Evolutionary conservation across 2,797 vertebrate species (phyloP).

Genomic region (Cuculus canorus): DNA sequence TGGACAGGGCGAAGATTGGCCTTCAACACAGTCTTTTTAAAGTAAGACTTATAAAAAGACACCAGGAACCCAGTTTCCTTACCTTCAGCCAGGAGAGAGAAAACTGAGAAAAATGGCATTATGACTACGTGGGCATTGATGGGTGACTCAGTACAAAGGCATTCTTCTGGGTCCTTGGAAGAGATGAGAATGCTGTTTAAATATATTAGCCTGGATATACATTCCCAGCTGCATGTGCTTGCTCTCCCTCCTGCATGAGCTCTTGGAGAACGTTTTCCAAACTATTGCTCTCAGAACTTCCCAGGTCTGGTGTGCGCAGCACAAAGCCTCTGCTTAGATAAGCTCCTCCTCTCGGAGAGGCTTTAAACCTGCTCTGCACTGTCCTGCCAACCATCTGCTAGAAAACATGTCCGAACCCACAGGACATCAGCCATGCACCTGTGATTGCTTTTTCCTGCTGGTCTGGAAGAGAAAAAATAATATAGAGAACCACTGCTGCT

Average conservation of each 20-base stretch:
- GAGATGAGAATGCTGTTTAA: not conserved
- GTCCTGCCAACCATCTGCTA: not conserved
- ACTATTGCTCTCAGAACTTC: not conserved
- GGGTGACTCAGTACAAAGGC: not conserved
- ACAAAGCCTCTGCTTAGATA: not conserved
- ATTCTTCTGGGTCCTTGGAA: not conserved
- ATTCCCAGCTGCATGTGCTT: not conserved
- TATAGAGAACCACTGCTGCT: fast-evolving
- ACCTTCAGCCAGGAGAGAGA: not conserved
- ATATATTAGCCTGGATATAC: not conserved
- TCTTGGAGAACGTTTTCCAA: not conserved
- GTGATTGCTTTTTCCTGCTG: not conserved
- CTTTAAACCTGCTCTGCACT: not conserved
- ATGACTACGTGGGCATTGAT: fast-evolving
- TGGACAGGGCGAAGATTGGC: slow-evolving; percentile 2
- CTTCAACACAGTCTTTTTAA: not conserved
- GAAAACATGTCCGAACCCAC: not conserved
- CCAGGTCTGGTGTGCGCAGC: fast-evolving
- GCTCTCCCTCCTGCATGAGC: fast-evolving
- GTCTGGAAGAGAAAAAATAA: not conserved
- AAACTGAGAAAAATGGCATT: not conserved
- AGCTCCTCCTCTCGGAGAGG: not conserved
- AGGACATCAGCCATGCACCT: not conserved
- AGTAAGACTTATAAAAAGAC: not conserved
- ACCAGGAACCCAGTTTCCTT: not conserved